Evolutionary conservation across 2,888 invertebrate genomes (phyloP), one percentile per base, ranked within the genome.

Genomic region (Limnephilus lunatus): DNA sequence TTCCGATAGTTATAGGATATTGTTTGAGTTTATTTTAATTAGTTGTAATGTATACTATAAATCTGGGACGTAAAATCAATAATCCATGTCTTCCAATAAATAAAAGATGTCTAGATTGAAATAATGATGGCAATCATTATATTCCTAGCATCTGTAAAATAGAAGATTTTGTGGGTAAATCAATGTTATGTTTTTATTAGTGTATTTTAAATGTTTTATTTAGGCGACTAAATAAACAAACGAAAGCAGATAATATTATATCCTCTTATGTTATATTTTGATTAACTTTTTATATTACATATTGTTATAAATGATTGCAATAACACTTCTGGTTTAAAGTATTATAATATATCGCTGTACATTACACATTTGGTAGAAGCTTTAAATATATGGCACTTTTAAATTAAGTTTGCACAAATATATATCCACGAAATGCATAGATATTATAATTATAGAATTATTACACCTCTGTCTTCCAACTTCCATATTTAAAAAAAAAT

Each of bases 331-430:
- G 68, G 53, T 53, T n/a, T 19, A 53, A 25, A 68, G 5, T n/a
- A 68, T 68, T n/a, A 5, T 25, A 30, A 48, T 86, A 83, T 15
- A 35, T 48, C 44, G 48, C 86, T 86, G 86, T 86, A 86, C 44
- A 86, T 86, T 86, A 44, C 44, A 39, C n/a, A 31, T 87, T 92
- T 92, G 90, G 90, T 90, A 86, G 39, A 90, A 92, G 90, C 92
- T 90, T 92, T 92, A 90, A 92, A 89, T 68, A 68, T 90, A 83
- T 80, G 11, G 91, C 90, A 91, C 91, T 53, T 35, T 91, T 30
- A 53, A 82, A 48, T 89, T 89, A 83, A 85, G 81, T 31, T 80
- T 89, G 85, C 90, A 91, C 89, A 83, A 83, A 83, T 83, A 83
- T 25, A 83, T 83, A 25, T 83, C n/a, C 25, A 68, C 1, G 68